Base-by-base conservation (phyloP, 2,888 invertebrate species). In the Rotaria macrura region DNA sequence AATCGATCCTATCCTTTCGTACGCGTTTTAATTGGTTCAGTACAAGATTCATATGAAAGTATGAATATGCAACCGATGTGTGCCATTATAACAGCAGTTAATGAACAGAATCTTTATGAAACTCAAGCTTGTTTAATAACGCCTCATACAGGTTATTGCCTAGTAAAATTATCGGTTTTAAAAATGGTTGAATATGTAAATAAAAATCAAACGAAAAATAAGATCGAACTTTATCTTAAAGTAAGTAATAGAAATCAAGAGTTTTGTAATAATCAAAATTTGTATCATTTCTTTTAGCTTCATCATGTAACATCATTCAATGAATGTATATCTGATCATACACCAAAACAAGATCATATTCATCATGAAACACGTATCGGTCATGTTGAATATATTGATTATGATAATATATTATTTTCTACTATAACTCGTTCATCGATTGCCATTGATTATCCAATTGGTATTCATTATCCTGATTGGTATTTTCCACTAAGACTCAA, bases 331-430 rank as follows among this genome's bases (percentile, higher is more conserved):
- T 40, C 79, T 43, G 79, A 79, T 79, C 40, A 79, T 43, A 79
- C 79, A 43, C 79, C 79, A 10, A 40, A 43, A 43, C 79, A 79
- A 79, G 79, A 43, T 43, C 79, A 79, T 43, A 43, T 40, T 43
- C 79, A 79, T 79, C 43, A 40, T 20, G 79, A 79, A 43, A 40
- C 40, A 79, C 79, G 79, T 79, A 79, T 79, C 43, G 79, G 79
- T 79, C 79, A 79, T 43, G 40, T 17, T n/a, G 79, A 79, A 43
- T 79, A 79, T 79, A 23, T 79, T 12, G 65, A 65, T 29, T 43
- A 40, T 40, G 79, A 79, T n/a, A 79, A 79, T 79, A 79, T 79
- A 12, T 25, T 43, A 14, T 79, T n/a, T 79, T 25, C 40, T 43
- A 79, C 79, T 20, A 40, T 79, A 10, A 79, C 79, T 12, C 40